phyloP scores from a whole-genome alignment of 2,888 invertebrate species.

The Colletes collaris region DNA sequence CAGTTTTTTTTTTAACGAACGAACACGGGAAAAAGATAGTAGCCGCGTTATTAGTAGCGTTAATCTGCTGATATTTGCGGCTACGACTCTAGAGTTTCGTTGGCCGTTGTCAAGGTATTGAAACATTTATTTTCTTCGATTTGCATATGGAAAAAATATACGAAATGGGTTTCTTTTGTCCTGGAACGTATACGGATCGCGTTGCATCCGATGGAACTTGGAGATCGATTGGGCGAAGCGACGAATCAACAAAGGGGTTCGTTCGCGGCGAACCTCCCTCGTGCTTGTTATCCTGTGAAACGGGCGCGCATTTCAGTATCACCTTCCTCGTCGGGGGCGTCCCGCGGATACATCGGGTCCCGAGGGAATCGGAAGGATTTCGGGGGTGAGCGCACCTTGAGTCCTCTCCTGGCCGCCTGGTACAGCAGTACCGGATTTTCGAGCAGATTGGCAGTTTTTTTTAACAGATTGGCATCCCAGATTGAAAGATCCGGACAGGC shows the following conservation, averaged over 20 bases:
- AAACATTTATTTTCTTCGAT: no score
- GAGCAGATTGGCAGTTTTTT: conserved; percentile 79
- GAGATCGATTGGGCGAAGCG: not conserved
- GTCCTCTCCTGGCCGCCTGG: conserved; percentile 72
- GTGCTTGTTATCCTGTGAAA: conserved; percentile 77
- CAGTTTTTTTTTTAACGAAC: no score
- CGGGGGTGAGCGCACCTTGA: conserved; percentile 42
- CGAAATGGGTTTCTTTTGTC: no score
- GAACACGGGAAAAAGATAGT: no score
- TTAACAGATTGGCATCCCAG: conserved; percentile 68
- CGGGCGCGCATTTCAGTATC: conserved; percentile 75
- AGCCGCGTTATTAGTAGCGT: no score
- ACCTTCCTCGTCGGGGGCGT: conserved; percentile 39
- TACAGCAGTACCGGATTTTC: conserved; percentile 79
- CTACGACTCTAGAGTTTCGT: no score
- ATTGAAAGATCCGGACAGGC: conserved; percentile 52
- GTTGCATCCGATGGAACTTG: not conserved
- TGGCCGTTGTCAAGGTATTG: no score
- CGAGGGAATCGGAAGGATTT: conserved; percentile 50
- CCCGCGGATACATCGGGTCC: conserved; percentile 36
- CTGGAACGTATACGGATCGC: not conserved
- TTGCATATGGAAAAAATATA: no score
- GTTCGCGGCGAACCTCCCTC: conserved; percentile 62
- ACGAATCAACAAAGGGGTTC: not conserved
- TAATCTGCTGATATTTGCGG: no score